These are phyloP conservation scores for Tadarida brasiliensis DNA, from an alignment of 2,797 vertebrate species.

Conservation along the genomic window DNA sequence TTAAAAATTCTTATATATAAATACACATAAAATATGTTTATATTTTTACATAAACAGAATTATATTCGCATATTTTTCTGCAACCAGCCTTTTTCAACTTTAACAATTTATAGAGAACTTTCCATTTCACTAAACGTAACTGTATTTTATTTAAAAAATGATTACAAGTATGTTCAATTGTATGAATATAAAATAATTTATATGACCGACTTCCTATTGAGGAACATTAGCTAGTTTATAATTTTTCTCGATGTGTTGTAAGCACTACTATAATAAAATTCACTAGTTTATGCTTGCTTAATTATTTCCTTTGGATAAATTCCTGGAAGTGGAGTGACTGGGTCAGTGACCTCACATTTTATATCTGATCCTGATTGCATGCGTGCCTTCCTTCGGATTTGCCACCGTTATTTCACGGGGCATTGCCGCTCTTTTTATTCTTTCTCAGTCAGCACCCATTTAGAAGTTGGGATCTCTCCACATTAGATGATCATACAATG, in stretches of 20 bases:
- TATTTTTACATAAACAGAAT: slow-evolving; percentile 39
- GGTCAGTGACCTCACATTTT: slow-evolving; percentile 4
- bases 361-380: not conserved
- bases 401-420: not conserved
- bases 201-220: not conserved
- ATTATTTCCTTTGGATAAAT: slow-evolving; percentile 67
- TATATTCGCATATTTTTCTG: slow-evolving; percentile 18
- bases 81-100: slow-evolving; percentile 32
- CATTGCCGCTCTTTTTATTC: not conserved
- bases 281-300: slow-evolving; percentile 11
- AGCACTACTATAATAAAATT: slow-evolving; percentile 25
- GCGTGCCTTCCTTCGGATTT: not conserved
- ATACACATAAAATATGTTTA: slow-evolving; percentile 10
- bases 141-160: not conserved
- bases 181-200: slow-evolving; percentile 27
- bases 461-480: not conserved
- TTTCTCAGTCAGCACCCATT: not conserved
- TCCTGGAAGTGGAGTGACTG: slow-evolving; percentile 59
- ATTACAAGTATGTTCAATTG: not conserved
- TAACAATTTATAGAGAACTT: not conserved
- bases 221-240: slow-evolving; percentile 19
- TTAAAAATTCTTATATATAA: slow-evolving; percentile 2
- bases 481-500: not conserved
- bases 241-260: not conserved
- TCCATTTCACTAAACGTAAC: not conserved